Conservation (phyloP, 1,140 invertebrate genomes). For the Temnothorax curvispinosus region DNA sequence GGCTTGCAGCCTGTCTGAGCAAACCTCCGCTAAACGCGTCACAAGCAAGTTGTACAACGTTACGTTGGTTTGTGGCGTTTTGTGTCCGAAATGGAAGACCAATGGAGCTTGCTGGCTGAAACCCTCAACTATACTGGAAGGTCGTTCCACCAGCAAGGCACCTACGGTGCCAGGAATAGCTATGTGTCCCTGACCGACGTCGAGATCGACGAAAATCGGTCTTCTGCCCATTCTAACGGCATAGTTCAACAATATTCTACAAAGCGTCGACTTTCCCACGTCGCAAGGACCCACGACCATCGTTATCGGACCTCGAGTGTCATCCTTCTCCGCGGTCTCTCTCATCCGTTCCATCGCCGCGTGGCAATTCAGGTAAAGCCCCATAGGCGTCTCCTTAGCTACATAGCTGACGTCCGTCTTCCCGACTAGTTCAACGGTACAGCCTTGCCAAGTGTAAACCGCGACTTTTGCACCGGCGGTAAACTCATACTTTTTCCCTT, state of each 20-base stretch:
- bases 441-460: conserved; percentile 98
- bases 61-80: conserved; percentile 91
- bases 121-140: conserved; percentile 96
- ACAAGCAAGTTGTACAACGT: conserved; percentile 95
- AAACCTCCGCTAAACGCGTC: conserved; percentile 93
- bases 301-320: conserved; percentile 91
- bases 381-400: conserved; percentile 98
- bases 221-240: conserved; percentile 94
- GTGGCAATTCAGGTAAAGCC: conserved; percentile 97
- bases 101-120: conserved; percentile 96
- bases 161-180: conserved; percentile 97
- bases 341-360: conserved; percentile 96
- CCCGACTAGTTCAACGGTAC: conserved; percentile 93
- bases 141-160: conserved; percentile 95
- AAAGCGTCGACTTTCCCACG: conserved; percentile 98
- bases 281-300: conserved; percentile 98
- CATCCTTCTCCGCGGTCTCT: conserved; percentile 91
- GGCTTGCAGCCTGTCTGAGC: conserved; percentile 93
- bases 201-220: conserved; percentile 97
- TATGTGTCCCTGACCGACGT: conserved; percentile 98
- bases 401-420: conserved; percentile 97
- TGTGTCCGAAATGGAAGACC: conserved; percentile 98
- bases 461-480: conserved; percentile 96
- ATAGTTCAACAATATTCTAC: conserved; percentile 96
- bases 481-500: conserved; percentile 97